Evolutionary conservation across 2,797 vertebrate genomes (phyloP), one percentile per base, ranked within the genome.

Genomic region (Leptoclinus maculatus): DNA sequence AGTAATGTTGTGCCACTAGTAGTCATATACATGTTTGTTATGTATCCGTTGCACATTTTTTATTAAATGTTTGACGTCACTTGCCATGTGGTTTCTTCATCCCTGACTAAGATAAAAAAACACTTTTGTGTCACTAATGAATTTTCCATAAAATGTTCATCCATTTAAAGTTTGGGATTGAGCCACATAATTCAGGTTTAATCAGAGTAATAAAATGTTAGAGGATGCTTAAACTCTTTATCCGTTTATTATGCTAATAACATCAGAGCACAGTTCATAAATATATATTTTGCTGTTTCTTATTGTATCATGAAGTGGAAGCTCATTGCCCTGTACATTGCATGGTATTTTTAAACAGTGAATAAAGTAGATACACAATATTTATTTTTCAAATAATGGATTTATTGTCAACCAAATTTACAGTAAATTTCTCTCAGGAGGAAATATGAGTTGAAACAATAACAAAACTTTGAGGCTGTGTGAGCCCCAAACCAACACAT

Each of bases 381-480:
- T 10, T 58, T 0, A 14, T 36, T 12, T 29, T 45, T 34, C n/a
- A 73, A 58, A 65, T 17, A 78, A 68, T 59, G 1, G 27, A 71
- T 91, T 88, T 88, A 84, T 85, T 90, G 39, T 73, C 19, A 66
- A 43, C 60, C 19, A 69, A 62, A 77, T 51, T 57, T 23, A 64
- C 17, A 76, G n/a, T 53, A 13, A 1, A 57, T 38, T 45, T 63
- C 10, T 70, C 9, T 53, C 13, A 51, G 34, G 34, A 7, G 0
- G 60, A 59, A 58, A 76, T 56, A 21, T 49, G 34, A 66, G 3
- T 58, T 75, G 2, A 68, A 65, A 47, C 23, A 68, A 32, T 32
- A 4, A 78, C 54, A 68, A 7, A 34, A 34, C 29, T 5, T 32
- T 32, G 29, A 32, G 29, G 29, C 29, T 32, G 5, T 32, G 29